Base-by-base conservation (phyloP, 2,888 invertebrate species). In the Lasioglossum marginatum region DNA sequence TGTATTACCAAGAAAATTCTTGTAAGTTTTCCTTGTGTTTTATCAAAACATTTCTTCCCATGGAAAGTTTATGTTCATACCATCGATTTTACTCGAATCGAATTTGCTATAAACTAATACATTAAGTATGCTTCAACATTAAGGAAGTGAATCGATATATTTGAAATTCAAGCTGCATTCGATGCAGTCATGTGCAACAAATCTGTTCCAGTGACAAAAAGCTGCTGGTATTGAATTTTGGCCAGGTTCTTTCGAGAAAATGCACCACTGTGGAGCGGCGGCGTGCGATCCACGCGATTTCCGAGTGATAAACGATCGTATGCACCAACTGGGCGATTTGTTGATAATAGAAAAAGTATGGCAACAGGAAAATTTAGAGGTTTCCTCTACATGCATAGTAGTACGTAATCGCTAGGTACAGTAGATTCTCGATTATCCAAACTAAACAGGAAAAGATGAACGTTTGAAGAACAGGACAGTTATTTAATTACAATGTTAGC, bases 191-290 rank as follows among this genome's bases (percentile, higher is more conserved):
- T 52, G 52, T 23, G 8, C 52, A 23, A 52, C 23, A 5, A 52
- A 52, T 52, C 52, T 23, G 23, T 52, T 52, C 19, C 8, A n/a
- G n/a, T n/a, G n/a, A n/a, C n/a, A n/a, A n/a, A 10, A 57, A 57
- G 57, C n/a, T 57, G n/a, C 12, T 57, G 10, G 16, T n/a, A 57
- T 27, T 12, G 12, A 57, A 57, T n/a, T 57, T 57, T n/a, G 57
- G n/a, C 57, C 57, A 57, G 57, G 57, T n/a, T 57, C n/a, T 57
- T 57, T 57, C n/a, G 57, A 12, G 57, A n/a, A 57, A 57, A n/a
- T n/a, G 57, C 57, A 57, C n/a, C 57, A 57, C 57, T 12, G 57
- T n/a, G n/a, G 4, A 57, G 57, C n/a, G 63, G 57, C 12, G 63
- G 31, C 63, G 63, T 19, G 63, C 63, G 63, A 63, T 63, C 63